Conservation (phyloP, 2,888 invertebrate genomes). For the Aethes cnicana region DNA sequence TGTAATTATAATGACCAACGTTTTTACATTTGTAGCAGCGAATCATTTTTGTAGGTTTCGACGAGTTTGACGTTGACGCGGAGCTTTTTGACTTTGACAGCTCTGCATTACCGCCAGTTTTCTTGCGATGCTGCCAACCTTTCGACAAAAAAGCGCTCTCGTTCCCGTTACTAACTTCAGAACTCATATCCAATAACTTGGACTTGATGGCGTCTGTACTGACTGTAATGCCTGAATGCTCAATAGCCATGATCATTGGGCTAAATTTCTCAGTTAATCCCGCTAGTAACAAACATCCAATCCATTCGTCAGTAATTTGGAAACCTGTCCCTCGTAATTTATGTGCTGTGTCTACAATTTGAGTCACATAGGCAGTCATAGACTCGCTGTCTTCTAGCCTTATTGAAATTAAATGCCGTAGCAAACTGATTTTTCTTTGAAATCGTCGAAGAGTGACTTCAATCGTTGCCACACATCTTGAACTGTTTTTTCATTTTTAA, state of each 20-base stretch:
- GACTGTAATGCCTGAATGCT: background rate
- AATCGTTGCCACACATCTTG: slow-evolving; percentile 14
- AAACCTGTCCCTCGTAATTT: slow-evolving; percentile 11
- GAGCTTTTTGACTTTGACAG: background rate
- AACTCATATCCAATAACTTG: slow-evolving; percentile 27
- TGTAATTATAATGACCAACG: slow-evolving; percentile 31
- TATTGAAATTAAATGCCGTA: slow-evolving; percentile 1
- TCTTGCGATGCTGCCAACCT: slow-evolving; percentile 25
- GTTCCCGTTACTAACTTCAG: slow-evolving; percentile 22
- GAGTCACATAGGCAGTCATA: slow-evolving; percentile 5
- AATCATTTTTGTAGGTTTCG: slow-evolving; percentile 16
- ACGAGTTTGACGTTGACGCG: too few relatives aligned
- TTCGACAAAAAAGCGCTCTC: slow-evolving; percentile 20
- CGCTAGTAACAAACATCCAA: slow-evolving; percentile 11
- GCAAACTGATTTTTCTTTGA: slow-evolving; percentile 19
- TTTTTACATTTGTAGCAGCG: slow-evolving; percentile 34
- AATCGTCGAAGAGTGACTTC: slow-evolving; percentile 23
- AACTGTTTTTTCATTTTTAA: slow-evolving; percentile 21
- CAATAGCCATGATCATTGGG: slow-evolving; percentile 26
- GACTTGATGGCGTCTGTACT: background rate
- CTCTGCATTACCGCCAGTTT: background rate
- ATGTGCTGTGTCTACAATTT: slow-evolving; percentile 12
- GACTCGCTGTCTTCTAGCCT: slow-evolving; percentile 1
- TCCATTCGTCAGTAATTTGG: slow-evolving; percentile 2
- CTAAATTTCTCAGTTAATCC: slow-evolving; percentile 20